Base-by-base conservation (phyloP, 2,797 vertebrate species). In the Fratercula arctica region DNA sequence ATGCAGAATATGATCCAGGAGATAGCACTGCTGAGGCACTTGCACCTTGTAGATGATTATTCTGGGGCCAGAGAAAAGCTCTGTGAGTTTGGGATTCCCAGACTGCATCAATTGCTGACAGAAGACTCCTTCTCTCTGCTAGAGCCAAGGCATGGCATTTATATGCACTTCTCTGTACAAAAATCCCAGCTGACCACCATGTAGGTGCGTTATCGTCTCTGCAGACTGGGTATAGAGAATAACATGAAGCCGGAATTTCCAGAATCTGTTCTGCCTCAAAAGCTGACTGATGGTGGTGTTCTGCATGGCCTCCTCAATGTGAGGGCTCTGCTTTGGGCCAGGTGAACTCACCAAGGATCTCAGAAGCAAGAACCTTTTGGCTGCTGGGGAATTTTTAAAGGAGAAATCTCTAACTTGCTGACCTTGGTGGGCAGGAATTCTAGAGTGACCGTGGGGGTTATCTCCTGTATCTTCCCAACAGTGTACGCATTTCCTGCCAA, bases 251-350 rank as follows among this genome's bases (percentile, higher is more conserved):
- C 69, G 41, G 31, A 48, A 50, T 56, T 77, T 86, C 48, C 59
- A 82, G 46, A n/a, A 60, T 45, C 66, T 28, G 14, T 77, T 86
- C 54, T 56, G 24, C 28, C 77, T 56, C 19, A 64, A 66, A 72
- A 28, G 9, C 37, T 61, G n/a, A 26, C 16, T 7, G 26, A 16
- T 51, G 0, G 1, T 0, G 5, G 24, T 39, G 28, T 73, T 67
- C 66, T 60, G 41, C 18, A 20, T 9, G 41, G 63, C 21, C 45
- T 48, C 16, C 26, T 48, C 39, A 15, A 11, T 8, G 12, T 37
- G 31, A 23, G 31, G 46, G 11, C 39, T 77, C 76, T 76, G 41
- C 41, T 13, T 0, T n/a, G 17, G 13, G 33, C 33, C 24, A 35
- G 26, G 41, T 39, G 48, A 82, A 51, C 15, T 50, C 25, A 28